Evolutionary conservation across 2,797 vertebrate species (phyloP).

Genomic region (Linurgus olivaceus): DNA sequence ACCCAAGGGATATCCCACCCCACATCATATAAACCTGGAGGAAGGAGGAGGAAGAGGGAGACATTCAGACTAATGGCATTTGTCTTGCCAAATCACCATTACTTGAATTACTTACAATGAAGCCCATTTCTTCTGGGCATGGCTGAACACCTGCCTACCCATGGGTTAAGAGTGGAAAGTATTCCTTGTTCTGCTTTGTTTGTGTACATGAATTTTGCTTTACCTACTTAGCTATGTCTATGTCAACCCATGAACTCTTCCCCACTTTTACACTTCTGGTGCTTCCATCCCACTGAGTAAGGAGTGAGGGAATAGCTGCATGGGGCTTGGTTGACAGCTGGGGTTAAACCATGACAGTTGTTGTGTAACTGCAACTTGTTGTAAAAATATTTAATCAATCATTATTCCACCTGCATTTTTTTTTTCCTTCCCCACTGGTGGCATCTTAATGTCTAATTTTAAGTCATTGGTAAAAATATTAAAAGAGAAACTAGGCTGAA

Average conservation of each 20-base stretch:
- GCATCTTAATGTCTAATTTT: not conserved
- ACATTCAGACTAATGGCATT: not conserved
- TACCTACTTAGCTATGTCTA: not conserved
- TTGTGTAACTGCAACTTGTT: not conserved
- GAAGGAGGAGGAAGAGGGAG: not conserved
- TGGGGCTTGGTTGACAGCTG: not conserved
- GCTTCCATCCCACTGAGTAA: not conserved
- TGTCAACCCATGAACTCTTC: not conserved
- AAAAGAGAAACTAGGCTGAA: not conserved
- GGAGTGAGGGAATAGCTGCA: not conserved
- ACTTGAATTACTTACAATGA: not conserved
- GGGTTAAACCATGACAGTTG: not conserved
- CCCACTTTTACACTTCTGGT: not conserved
- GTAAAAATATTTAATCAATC: not conserved
- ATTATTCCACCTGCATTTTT: not conserved
- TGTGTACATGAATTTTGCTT: not conserved
- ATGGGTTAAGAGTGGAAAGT: not conserved
- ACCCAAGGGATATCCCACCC: not conserved
- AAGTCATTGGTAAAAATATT: not conserved
- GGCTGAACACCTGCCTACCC: not conserved
- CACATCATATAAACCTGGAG: not conserved
- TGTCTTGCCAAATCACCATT: not conserved
- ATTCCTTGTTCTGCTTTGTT: not conserved
- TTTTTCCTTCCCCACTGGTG: not conserved
- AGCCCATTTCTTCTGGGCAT: not conserved